Percentiles rank a stretch among this genome's conserved stretches.
These are phyloP conservation scores for Ciona savignyi DNA, from an alignment of 23 tunicate genomes.

Conservation along the genomic window DNA sequence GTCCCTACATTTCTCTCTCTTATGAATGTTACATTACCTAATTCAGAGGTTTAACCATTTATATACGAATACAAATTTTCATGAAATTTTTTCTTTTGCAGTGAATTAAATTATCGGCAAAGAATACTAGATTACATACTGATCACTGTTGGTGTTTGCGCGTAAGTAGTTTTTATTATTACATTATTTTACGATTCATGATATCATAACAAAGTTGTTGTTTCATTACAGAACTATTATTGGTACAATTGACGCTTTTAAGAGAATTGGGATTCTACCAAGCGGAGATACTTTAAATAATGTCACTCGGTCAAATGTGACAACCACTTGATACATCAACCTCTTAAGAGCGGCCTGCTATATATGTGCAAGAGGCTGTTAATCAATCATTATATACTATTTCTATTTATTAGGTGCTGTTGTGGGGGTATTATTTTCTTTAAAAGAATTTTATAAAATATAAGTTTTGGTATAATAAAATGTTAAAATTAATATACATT, in stretches of 20 bases:
- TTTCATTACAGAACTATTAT: conserved; percentile 39
- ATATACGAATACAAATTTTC: neutral
- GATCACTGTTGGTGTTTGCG: conserved; percentile 51
- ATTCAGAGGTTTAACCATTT: neutral
- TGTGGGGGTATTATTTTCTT: neutral
- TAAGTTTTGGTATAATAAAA: neutral
- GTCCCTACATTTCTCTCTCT: neutral
- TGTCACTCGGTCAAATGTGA: neutral
- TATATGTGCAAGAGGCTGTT: too few species aligned
- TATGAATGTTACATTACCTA: neutral
- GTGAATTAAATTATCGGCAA: conserved; percentile 21
- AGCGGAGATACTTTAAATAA: neutral
- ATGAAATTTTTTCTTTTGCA: conserved; percentile 10
- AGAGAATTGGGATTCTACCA: conserved; percentile 46
- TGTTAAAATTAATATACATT: too few species aligned
- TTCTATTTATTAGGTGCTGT: neutral
- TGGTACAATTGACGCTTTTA: conserved; percentile 59
- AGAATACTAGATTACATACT: conserved; percentile 48
- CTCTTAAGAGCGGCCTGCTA: too few species aligned
- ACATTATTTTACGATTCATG: neutral
- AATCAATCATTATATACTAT: neutral
- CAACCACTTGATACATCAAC: neutral
- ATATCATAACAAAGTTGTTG: neutral
- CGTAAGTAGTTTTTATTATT: conserved; percentile 37
- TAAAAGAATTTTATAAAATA: too few species aligned